Evolutionary conservation across 2,113 vertebrate species (phyloP), one percentile per base, ranked within the genome.

Genomic region (Sardina pilchardus): DNA sequence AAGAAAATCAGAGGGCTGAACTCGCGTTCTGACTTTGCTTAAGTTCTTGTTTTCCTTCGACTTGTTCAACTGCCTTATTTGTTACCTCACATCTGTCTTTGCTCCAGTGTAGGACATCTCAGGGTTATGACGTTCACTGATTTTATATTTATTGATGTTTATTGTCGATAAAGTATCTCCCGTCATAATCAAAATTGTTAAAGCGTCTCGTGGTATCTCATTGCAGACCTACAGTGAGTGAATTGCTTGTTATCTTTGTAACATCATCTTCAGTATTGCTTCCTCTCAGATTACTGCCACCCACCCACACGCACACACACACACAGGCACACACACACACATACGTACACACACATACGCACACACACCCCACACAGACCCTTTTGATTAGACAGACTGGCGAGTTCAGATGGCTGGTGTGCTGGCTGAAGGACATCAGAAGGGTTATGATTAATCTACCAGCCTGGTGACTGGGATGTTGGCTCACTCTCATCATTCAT

Each of bases 401-500:
- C 12, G 42, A 6, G 42, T 53, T 56, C 48, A 44, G 53, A 78
- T 82, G 84, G 39, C n/a, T 48, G 4, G 30, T 34, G 47, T n/a
- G 59, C 30, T 42, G 7, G 6, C 4, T 39, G 9, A n/a, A 17
- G 43, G 67, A 50, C 78, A 67, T 71, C 56, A 50, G n/a, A 78
- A 21, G 44, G 78, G 26, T 43, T 78, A 34, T 50, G 43, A 78
- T 84, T 47, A 26, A 50, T 47, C 44, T 50, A 44, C 21, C 82
- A 50, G 30, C 12, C 26, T 26, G 50, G 26, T 10, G 85, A 34
- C 44, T 81, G 24, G 36, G 24, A 42, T 30, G 14, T 30, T 47
- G 36, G 42, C 75, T 34, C 82, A 36, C 63, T 78, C 59, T 80
- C 82, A 83, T 86, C 21, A 39, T 43, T 53, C 59, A 86, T 24